Conservation (phyloP, 2,113 vertebrate species). For the Garra rufa region DNA sequence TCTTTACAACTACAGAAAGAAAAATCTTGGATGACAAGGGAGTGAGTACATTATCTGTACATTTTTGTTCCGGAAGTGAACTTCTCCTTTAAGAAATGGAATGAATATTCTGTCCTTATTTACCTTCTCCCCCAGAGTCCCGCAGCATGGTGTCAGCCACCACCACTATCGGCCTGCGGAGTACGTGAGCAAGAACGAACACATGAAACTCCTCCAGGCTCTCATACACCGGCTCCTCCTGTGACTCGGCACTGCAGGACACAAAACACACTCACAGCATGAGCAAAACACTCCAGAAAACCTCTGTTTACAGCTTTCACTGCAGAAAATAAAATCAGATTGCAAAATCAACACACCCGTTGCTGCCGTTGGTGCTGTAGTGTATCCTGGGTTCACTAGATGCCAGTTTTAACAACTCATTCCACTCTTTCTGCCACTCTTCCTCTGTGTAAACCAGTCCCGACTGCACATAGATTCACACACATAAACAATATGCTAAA, state of each 20-base stretch:
- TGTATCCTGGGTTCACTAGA: slow-evolving; percentile 91
- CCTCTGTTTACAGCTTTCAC: background rate
- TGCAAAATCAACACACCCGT: slow-evolving; percentile 77
- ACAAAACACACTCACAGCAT: slow-evolving; percentile 23
- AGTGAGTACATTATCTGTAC: too few species aligned
- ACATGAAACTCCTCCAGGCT: slow-evolving; percentile 97
- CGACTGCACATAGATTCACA: slow-evolving; percentile 76
- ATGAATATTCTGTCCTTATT: background rate
- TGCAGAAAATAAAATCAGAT: background rate
- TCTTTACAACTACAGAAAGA: too few species aligned
- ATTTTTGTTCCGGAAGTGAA: too few species aligned
- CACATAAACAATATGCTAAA: slow-evolving; percentile 34
- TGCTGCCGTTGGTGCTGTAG: slow-evolving; percentile 83
- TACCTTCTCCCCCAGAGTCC: slow-evolving; percentile 96
- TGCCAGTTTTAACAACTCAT: slow-evolving; percentile 89
- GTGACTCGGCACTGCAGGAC: slow-evolving; percentile 80
- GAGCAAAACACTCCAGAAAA: background rate
- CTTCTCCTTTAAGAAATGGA: too few species aligned
- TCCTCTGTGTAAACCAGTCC: slow-evolving; percentile 96
- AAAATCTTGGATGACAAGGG: too few species aligned
- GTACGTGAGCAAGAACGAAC: slow-evolving; percentile 92
- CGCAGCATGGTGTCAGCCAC: slow-evolving; percentile 98
- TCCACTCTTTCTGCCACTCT: slow-evolving; percentile 99
- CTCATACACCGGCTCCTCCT: slow-evolving; percentile 95
- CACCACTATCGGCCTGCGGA: slow-evolving; percentile 91